Percentiles rank a stretch among this genome's conserved stretches.
phyloP scores from a whole-genome alignment of 2,888 invertebrate genomes.

The Acleris holmiana region DNA sequence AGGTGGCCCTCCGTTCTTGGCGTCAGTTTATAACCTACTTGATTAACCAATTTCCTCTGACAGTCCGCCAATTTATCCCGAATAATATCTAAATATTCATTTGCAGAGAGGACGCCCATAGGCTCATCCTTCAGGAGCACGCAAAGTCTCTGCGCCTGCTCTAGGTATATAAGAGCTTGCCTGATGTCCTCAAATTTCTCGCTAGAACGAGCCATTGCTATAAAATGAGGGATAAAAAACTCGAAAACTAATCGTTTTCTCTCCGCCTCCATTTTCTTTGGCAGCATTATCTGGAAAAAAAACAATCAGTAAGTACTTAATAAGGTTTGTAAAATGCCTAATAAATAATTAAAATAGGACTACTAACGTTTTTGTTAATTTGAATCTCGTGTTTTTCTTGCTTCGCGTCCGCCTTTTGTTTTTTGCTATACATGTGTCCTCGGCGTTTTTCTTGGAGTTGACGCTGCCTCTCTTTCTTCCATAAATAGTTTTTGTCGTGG shows the following conservation, averaged over 20 bases:
- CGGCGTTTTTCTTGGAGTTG: constrained; percentile 70
- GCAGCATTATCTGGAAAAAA: constrained; percentile 68
- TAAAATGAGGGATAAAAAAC: constrained; percentile 89
- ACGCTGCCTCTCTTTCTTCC: constrained; percentile 70
- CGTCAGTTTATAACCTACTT: constrained; percentile 70
- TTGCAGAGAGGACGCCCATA: constrained; percentile 80
- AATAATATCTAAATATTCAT: constrained; percentile 82
- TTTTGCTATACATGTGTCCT: constrained; percentile 57
- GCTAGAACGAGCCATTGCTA: constrained; percentile 88
- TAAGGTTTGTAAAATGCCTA: too few relatives aligned
- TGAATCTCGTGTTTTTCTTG: constrained; percentile 74
- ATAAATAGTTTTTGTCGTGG: constrained; percentile 79
- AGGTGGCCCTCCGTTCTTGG: constrained; percentile 62
- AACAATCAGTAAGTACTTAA: constrained; percentile 12
- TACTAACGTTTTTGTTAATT: constrained; percentile 83
- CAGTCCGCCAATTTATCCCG: constrained; percentile 77
- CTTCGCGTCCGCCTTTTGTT: constrained; percentile 60
- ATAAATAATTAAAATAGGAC: too few relatives aligned
- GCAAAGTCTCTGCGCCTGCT: constrained; percentile 88
- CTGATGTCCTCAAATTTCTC: constrained; percentile 84
- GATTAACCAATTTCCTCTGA: constrained; percentile 70
- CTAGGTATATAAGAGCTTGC: constrained; percentile 87
- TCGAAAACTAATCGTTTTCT: constrained; percentile 86
- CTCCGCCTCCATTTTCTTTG: constrained; percentile 81
- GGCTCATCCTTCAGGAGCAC: constrained; percentile 85